These are phyloP conservation scores for Caenorhabditis angaria DNA, from an alignment of 2,888 invertebrate species.

Conservation along the genomic window DNA sequence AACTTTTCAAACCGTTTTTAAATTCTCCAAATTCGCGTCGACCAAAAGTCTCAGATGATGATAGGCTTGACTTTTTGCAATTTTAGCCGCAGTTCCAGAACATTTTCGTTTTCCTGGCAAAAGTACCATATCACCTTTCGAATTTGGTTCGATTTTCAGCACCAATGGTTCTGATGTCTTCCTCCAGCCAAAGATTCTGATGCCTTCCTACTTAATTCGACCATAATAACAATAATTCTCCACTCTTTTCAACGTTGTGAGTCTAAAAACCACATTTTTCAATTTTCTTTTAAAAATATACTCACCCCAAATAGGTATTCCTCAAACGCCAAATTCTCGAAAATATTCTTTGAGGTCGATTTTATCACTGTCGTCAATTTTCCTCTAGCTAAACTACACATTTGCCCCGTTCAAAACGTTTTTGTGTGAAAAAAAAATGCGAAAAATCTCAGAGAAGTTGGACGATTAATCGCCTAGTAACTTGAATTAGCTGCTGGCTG, in stretches of 20 bases:
- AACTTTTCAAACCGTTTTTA: conserved; percentile 56
- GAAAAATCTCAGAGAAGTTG: no score
- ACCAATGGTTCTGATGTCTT: no score
- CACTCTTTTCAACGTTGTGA: conserved; percentile 81
- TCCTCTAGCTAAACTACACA: conserved; percentile 15
- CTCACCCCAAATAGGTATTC: conserved; percentile 86
- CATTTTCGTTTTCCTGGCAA: conserved; percentile 74
- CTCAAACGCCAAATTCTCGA: conserved; percentile 91
- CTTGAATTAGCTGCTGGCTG: no score
- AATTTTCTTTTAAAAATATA: neutral
- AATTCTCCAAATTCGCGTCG: conserved; percentile 76
- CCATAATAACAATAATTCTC: conserved; percentile 89
- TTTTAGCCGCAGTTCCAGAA: conserved; percentile 93
- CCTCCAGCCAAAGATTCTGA: conserved; percentile 96
- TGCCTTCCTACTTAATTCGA: conserved; percentile 89
- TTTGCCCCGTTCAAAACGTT: no score
- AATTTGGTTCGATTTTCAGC: conserved; percentile 77
- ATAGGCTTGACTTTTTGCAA: conserved; percentile 87
- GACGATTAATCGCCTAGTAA: no score
- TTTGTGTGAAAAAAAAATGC: no score
- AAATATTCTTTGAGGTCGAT: conserved; percentile 89
- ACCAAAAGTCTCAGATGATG: conserved; percentile 96
- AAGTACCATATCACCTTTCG: conserved; percentile 86
- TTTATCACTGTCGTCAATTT: conserved; percentile 79
- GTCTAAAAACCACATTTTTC: conserved; percentile 17